Conservation (phyloP, 2,888 invertebrate genomes). For the Drosophila cognata region DNA sequence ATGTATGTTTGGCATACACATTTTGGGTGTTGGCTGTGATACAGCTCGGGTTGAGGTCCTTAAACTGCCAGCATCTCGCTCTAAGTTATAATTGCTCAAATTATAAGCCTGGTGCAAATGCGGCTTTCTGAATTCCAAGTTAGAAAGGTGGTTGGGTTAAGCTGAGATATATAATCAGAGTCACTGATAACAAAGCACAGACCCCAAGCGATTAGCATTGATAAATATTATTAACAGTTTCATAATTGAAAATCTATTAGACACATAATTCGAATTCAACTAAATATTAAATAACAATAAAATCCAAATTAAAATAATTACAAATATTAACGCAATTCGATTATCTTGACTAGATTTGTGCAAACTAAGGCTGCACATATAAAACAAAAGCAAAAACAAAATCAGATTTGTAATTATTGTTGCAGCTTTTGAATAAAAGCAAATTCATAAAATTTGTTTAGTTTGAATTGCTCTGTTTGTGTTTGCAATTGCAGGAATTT, state of each 20-base stretch:
- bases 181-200: neutral
- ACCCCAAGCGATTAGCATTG: neutral
- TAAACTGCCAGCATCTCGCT: neutral
- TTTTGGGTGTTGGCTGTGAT: conserved; percentile 1
- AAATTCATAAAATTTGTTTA: neutral
- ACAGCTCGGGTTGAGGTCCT: neutral
- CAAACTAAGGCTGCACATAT: too few species aligned
- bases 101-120: neutral
- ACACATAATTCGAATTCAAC: neutral
- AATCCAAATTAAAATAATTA: too few species aligned
- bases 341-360: neutral
- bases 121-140: neutral
- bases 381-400: neutral
- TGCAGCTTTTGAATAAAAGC: neutral
- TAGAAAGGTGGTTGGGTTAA: neutral
- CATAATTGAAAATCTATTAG: neutral
- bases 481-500: neutral
- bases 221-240: neutral
- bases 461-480: neutral
- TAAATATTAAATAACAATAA: neutral
- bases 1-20: neutral
- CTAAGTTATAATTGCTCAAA: conserved; percentile 8
- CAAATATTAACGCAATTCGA: neutral
- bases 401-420: neutral
- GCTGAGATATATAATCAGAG: neutral